Conservation (phyloP, 2,888 invertebrate genomes). For the Scaptomyza caliginosa region DNA sequence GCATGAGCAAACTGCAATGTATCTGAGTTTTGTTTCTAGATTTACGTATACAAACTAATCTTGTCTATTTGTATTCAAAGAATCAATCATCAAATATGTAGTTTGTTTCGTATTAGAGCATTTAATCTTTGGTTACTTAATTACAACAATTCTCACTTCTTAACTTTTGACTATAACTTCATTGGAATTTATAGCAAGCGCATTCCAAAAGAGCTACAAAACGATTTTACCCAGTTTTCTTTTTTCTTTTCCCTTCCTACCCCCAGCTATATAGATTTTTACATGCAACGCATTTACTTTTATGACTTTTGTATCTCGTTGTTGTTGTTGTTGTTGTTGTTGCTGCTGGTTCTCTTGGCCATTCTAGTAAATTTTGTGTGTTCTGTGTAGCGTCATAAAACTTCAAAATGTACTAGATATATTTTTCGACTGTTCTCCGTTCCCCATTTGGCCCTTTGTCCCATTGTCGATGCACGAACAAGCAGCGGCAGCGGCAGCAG, state of each 20-base stretch:
- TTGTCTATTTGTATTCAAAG: too few species aligned
- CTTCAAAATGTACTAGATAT: slow-evolving; percentile 49
- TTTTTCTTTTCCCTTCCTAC: background rate
- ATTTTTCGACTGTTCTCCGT: slow-evolving; percentile 13
- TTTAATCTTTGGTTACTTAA: background rate
- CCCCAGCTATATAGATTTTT: slow-evolving; percentile 21
- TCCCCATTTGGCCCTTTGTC: slow-evolving; percentile 3
- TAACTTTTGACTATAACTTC: slow-evolving; percentile 11
- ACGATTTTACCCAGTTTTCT: slow-evolving; percentile 61
- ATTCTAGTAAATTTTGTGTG: slow-evolving; percentile 2
- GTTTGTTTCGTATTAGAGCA: background rate
- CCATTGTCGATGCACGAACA: slow-evolving; percentile 10
- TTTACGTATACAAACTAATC: background rate
- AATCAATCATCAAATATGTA: background rate
- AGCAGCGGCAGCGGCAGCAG: too few species aligned
- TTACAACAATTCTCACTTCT: background rate
- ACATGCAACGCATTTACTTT: slow-evolving; percentile 69
- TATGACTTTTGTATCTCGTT: slow-evolving; percentile 60
- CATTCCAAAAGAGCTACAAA: slow-evolving; percentile 61
- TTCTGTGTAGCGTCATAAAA: slow-evolving; percentile 56
- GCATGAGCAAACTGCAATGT: slow-evolving; percentile 23
- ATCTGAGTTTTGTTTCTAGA: slow-evolving; percentile 13
- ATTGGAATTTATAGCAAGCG: slow-evolving; percentile 41
- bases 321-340: slow-evolving; percentile 14
- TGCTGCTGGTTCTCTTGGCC: slow-evolving; percentile 15